Evolutionary conservation across 2,113 vertebrate species (phyloP), one percentile per base, ranked within the genome.

Genomic region (Conger conger): DNA sequence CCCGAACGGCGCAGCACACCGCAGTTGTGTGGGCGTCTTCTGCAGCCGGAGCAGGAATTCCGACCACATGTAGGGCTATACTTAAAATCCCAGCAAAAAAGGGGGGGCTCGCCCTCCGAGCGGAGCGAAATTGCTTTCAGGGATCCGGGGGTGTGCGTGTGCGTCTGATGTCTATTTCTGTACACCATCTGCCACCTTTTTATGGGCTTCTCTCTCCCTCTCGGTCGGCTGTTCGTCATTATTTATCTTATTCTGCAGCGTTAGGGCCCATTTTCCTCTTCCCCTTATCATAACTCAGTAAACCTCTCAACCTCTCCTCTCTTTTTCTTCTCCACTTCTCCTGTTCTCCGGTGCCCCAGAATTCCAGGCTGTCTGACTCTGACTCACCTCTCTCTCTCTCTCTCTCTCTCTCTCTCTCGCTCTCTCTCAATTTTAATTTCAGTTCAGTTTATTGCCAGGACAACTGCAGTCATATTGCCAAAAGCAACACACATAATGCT

Each of bases 151-250:
- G 84, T 15, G 45, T 40, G 86, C 63, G 85, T 87, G 81, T 88
- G 88, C 85, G 60, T 86, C 83, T 86, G 78, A 53, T 83, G 80
- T 82, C 33, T 87, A 18, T 86, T 79, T 68, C 86, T 86, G 50
- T 63, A 63, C 84, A 15, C 86, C 87, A 89, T 92, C 90, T 88
- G 88, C 82, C 33, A 87, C 53, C 53, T 78, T 63, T 30, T 76
- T 68, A 36, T 50, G 68, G 68, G 35, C 36, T 79, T 40, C 17
- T 37, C 38, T 40, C 77, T 18, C 8, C 15, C 30, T 9, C 77
- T 79, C 17, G 77, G 11, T 38, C 15, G 77, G 17, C 30, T 57
- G 35, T 54, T 85, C 87, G 42, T 88, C 86, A 87, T 89, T 81
- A 8, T 89, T 92, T 89, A 83, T 77, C 86, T 83, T 83, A 86